These are phyloP conservation scores for Philereme vetulata DNA, from an alignment of 2,888 invertebrate species.

Conservation along the genomic window DNA sequence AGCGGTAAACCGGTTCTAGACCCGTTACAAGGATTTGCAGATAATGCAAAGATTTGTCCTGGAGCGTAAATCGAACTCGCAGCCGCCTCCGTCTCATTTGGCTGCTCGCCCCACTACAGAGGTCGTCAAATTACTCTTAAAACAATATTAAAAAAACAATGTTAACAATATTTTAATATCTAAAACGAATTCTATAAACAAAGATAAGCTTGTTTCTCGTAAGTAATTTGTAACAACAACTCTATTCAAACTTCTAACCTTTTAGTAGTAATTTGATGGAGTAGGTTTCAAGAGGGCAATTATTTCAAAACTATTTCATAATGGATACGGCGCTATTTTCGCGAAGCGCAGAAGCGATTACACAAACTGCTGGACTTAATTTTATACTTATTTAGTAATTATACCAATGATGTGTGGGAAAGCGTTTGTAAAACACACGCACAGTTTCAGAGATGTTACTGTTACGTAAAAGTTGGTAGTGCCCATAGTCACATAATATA, in stretches of 20 bases:
- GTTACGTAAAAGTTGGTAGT: slow-evolving; percentile 3
- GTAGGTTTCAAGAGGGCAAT: slow-evolving; percentile 30
- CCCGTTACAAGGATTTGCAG: no score
- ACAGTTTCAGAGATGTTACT: slow-evolving; percentile 9
- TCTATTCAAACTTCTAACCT: slow-evolving; percentile 22
- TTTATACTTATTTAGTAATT: slow-evolving; percentile 35
- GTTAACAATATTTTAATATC: not conserved
- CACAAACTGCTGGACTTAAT: slow-evolving; percentile 31
- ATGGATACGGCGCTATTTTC: slow-evolving; percentile 29
- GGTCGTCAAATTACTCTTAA: no score
- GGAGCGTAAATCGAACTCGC: no score
- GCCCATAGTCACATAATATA: not conserved
- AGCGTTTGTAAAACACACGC: slow-evolving; percentile 5
- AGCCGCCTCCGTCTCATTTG: no score
- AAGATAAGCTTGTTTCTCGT: slow-evolving; percentile 9
- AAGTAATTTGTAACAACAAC: slow-evolving; percentile 8
- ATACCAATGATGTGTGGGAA: slow-evolving; percentile 30
- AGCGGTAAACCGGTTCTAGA: no score
- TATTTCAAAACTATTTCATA: slow-evolving; percentile 27
- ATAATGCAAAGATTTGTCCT: no score
- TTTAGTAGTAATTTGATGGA: slow-evolving; percentile 24
- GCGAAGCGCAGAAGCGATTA: slow-evolving; percentile 32
- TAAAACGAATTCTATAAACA: not conserved
- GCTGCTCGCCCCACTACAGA: no score
- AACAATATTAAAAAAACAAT: not conserved